Conservation (phyloP, 2,113 vertebrate species). For the Corythaeola cristata region DNA sequence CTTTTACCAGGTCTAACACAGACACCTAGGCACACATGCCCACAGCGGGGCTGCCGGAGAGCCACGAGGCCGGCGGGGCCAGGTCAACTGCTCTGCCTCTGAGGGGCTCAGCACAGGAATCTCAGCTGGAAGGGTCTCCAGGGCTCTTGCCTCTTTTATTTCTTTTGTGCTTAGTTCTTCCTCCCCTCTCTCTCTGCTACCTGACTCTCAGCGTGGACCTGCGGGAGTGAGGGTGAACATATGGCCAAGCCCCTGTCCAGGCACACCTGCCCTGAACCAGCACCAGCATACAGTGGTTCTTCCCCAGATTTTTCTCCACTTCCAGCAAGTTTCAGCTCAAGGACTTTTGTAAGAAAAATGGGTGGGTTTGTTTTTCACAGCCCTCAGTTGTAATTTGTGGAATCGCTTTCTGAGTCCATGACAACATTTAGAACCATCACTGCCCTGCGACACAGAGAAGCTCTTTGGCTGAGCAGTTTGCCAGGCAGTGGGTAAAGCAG, state of each 20-base stretch:
- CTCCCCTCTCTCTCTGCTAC: neutral
- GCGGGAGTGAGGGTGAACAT: rapidly evolving
- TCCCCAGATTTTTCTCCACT: neutral
- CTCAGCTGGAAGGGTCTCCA: too few species aligned
- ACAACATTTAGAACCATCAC: rapidly evolving
- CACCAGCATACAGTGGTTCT: rapidly evolving
- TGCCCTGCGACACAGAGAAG: neutral
- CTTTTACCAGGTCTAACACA: neutral
- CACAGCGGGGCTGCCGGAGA: too few species aligned
- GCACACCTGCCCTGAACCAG: rapidly evolving
- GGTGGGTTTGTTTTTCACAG: neutral
- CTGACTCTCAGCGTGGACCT: neutral
- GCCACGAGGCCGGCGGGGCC: too few species aligned
- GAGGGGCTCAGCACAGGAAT: too few species aligned
- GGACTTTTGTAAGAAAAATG: neutral
- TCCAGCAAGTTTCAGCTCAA: neutral
- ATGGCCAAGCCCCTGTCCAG: neutral
- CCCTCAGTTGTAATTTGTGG: neutral
- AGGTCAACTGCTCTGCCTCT: too few species aligned
- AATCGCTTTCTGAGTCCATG: rapidly evolving
- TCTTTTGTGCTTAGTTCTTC: neutral
- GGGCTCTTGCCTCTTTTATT: neutral
- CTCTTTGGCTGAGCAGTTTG: neutral
- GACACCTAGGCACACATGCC: neutral
- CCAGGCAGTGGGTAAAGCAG: neutral